These are phyloP conservation scores for Mechanitis mazaeus DNA, from an alignment of 2,888 invertebrate genomes.

Conservation along the genomic window DNA sequence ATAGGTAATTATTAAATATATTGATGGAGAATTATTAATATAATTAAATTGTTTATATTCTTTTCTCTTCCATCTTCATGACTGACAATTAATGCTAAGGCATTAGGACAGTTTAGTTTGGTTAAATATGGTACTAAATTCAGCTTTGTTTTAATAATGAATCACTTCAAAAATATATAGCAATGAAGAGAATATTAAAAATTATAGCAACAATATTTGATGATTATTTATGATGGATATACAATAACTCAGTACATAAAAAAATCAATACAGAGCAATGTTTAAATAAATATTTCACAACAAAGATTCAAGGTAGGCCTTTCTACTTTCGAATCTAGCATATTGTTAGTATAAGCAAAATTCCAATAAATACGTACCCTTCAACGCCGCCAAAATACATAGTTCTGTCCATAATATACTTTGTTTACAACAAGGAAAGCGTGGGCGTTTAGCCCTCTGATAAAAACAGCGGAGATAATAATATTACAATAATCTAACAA, in stretches of 20 bases:
- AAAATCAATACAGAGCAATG: not conserved
- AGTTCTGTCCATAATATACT: slow-evolving; percentile 33
- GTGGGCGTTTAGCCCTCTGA: slow-evolving; percentile 29
- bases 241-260: not conserved
- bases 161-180: too few species aligned
- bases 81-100: too few species aligned
- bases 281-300: slow-evolving; percentile 29
- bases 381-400: slow-evolving; percentile 67
- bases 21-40: too few species aligned
- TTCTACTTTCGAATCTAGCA: slow-evolving; percentile 55
- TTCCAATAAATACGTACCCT: slow-evolving; percentile 49
- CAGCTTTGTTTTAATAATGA: too few species aligned
- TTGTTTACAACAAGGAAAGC: slow-evolving; percentile 25
- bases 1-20: too few species aligned
- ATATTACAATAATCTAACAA: slow-evolving; percentile 26
- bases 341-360: slow-evolving; percentile 26
- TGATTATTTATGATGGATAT: not conserved
- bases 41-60: too few species aligned
- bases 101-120: too few species aligned
- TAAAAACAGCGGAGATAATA: slow-evolving; percentile 30
- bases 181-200: too few species aligned
- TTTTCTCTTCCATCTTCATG: too few species aligned
- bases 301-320: slow-evolving; percentile 62
- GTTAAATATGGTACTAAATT: too few species aligned
- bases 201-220: too few species aligned